Evolutionary conservation across 2,888 invertebrate genomes (phyloP).

Genomic region (Apodemia duryi): DNA sequence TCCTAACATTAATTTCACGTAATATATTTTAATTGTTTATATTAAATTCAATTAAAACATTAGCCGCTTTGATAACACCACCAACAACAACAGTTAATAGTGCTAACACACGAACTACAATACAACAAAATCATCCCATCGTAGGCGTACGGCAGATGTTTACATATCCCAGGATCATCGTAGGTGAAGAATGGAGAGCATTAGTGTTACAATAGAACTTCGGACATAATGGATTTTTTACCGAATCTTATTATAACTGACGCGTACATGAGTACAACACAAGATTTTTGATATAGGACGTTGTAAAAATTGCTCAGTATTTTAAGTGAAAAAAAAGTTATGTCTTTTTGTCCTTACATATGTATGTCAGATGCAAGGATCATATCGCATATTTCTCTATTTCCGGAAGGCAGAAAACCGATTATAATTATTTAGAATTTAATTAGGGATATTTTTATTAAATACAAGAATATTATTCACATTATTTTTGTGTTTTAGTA

Average conservation of each 20-base stretch:
- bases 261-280: conserved; percentile 31
- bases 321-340: no score
- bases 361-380: no score
- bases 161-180: conserved; percentile 41
- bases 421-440: no score
- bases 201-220: conserved; percentile 49
- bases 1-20: no score
- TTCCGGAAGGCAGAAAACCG: no score
- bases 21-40: background rate
- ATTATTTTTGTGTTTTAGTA: no score
- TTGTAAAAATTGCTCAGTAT: no score
- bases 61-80: conserved; percentile 3
- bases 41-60: background rate
- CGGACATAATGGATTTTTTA: conserved; percentile 53
- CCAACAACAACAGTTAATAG: conserved; percentile 10
- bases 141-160: conserved; percentile 63
- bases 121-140: conserved; percentile 32
- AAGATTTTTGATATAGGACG: no score
- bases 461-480: no score
- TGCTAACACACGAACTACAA: conserved; percentile 14
- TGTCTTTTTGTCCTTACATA: no score
- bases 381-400: no score
- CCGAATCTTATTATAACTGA: conserved; percentile 65
- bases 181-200: conserved; percentile 47
- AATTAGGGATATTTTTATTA: no score